Base-by-base conservation (phyloP, 2,113 vertebrate species). In the Elachura formosa region DNA sequence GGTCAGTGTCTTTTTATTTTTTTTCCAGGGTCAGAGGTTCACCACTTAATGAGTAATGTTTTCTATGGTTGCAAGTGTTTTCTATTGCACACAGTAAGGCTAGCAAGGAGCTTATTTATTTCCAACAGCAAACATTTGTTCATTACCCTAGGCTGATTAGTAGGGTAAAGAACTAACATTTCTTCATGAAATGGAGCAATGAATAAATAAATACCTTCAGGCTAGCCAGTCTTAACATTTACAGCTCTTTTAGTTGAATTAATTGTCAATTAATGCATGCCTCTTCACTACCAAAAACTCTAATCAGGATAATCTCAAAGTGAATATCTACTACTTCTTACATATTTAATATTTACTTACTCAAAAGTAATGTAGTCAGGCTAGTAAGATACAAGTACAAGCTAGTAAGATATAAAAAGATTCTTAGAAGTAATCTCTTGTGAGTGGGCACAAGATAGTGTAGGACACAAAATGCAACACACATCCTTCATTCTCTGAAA, bases 41-140 rank as follows among this genome's bases (percentile, higher is more conserved):
- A 0, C 26, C 36, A 33, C 22, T 66, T 59, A 62, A 29, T 46
- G 9, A 45, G 8, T 15, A 4, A 6, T 7, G 46, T 58, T 66
- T 84, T 14, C 28, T 55, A 5, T 2, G 2, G 74, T 85, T 71
- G 34, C n/a, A 56, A 69, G 45, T 41, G 54, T 73, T 91, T 91
- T 88, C 22, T 41, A 25, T 9, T 16, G 52, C 78, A 85, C 25
- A 41, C 16, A 45, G 34, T 38, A 93, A 87, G 18, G 48, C 16
- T 85, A 76, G 38, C 2, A 0, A 12, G 31, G 19, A 88, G 59
- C n/a, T 87, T 80, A 74, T 77, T 89, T 93, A 38, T 85, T 94
- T 95, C 75, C 59, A 52, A 59, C 59, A 59, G 73, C 55, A 96
- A 96, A 94, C 49, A 76, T 89, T 93, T 94, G 62, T 83, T 91